Percentiles rank a stretch among this genome's conserved stretches.
Conservation (phyloP, 2,797 vertebrate species). For the Oreonectes daqikongensis region DNA sequence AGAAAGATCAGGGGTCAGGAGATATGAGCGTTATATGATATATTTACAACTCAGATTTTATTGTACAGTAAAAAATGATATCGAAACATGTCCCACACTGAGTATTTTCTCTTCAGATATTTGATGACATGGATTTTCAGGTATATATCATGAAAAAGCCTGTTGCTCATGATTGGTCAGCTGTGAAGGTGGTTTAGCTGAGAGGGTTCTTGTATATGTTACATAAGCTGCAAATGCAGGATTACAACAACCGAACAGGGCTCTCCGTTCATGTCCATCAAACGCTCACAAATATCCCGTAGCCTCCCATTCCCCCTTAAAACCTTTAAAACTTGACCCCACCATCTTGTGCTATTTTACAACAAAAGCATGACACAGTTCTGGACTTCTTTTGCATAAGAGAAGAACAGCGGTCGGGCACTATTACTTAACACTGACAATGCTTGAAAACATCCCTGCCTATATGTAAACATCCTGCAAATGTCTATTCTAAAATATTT, state of each 20-base stretch:
- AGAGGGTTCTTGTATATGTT: slow-evolving; percentile 27
- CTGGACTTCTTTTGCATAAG: slow-evolving; percentile 42
- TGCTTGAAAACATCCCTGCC: slow-evolving; percentile 36
- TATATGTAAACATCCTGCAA: slow-evolving; percentile 24
- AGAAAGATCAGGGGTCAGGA: neutral
- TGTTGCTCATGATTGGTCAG: slow-evolving; percentile 34
- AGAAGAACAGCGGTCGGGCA: slow-evolving; percentile 5
- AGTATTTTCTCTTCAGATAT: slow-evolving; percentile 11
- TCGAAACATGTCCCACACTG: slow-evolving; percentile 29
- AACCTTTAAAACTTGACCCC: slow-evolving; percentile 30
- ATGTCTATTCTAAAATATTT: too few species aligned
- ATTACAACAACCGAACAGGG: slow-evolving; percentile 38
- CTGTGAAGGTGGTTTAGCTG: neutral
- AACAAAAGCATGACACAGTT: slow-evolving; percentile 41
- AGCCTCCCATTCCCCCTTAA: slow-evolving; percentile 29
- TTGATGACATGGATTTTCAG: slow-evolving; percentile 16
- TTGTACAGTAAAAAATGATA: slow-evolving; percentile 3
- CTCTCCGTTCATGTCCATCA: slow-evolving; percentile 29
- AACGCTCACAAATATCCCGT: slow-evolving; percentile 32
- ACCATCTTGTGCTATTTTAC: slow-evolving; percentile 46
- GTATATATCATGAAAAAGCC: neutral
- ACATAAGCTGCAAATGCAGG: slow-evolving; percentile 33
- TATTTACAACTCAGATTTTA: slow-evolving; percentile 27
- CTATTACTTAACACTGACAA: slow-evolving; percentile 36
- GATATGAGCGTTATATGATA: too few species aligned